These are phyloP conservation scores for Malacosoma neustria DNA, from an alignment of 2,888 invertebrate species.

Conservation along the genomic window DNA sequence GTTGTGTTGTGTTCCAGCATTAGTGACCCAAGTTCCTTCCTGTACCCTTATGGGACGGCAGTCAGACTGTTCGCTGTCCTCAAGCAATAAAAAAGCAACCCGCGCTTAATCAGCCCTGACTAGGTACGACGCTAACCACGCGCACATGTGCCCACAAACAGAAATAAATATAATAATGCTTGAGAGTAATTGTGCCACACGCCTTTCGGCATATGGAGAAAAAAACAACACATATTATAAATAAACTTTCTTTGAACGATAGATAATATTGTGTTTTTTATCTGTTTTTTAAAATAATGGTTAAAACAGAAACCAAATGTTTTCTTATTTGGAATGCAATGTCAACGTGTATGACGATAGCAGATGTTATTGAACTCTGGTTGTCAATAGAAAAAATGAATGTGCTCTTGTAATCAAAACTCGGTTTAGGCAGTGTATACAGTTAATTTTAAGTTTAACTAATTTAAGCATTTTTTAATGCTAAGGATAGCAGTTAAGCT, in stretches of 20 bases:
- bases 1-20: too few species aligned
- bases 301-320: conserved; percentile 2
- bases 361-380: neutral
- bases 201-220: conserved; percentile 39
- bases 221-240: conserved; percentile 45
- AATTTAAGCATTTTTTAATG: too few species aligned
- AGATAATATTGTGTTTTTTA: conserved; percentile 17
- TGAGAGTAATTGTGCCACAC: conserved; percentile 66
- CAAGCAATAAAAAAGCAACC: too few species aligned
- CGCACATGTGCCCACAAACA: conserved; percentile 55
- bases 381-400: neutral
- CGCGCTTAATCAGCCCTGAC: conserved; percentile 16
- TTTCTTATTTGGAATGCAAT: neutral
- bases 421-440: neutral
- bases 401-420: neutral
- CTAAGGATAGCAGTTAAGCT: too few species aligned
- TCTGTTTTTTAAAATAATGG: conserved; percentile 2
- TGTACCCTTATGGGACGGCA: too few species aligned
- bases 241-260: conserved; percentile 62
- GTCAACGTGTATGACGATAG: neutral
- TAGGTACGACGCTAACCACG: conserved; percentile 38
- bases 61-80: too few species aligned
- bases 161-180: conserved; percentile 68
- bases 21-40: too few species aligned
- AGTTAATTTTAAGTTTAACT: too few species aligned